Percentiles rank a stretch among this genome's conserved stretches.
These are phyloP conservation scores for Capreolus pygargus DNA, from an alignment of 2,113 vertebrate species.

Conservation along the genomic window DNA sequence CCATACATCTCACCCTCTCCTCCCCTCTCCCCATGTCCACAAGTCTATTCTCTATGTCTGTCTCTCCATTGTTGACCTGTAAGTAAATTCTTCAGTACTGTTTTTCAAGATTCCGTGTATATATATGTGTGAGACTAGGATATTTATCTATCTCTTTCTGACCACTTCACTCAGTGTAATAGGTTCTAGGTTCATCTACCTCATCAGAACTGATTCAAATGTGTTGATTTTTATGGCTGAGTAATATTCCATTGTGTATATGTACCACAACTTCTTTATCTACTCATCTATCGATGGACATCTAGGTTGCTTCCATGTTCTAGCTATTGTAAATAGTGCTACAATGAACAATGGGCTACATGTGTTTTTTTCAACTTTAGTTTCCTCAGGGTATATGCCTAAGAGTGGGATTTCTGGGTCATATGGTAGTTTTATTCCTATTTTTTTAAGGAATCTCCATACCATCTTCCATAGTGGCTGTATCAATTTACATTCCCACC, in stretches of 20 bases:
- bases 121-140: neutral
- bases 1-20: neutral
- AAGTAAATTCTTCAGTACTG: neutral
- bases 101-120: neutral
- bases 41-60: neutral
- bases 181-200: neutral
- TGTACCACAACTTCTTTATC: neutral
- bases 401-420: neutral
- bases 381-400: neutral
- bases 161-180: neutral
- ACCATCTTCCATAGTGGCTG: neutral
- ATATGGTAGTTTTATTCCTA: neutral
- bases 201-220: neutral
- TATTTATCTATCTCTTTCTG: neutral
- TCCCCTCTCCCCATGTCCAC: neutral
- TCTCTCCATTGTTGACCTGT: neutral
- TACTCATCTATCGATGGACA: neutral
- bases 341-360: neutral
- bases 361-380: neutral
- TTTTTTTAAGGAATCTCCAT: neutral
- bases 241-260: neutral
- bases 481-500: neutral
- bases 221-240: neutral
- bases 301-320: neutral
- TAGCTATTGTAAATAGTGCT: neutral